Evolutionary conservation across 2,888 invertebrate genomes (phyloP), one percentile per base, ranked within the genome.

Genomic region (Physocephala rufipes): DNA sequence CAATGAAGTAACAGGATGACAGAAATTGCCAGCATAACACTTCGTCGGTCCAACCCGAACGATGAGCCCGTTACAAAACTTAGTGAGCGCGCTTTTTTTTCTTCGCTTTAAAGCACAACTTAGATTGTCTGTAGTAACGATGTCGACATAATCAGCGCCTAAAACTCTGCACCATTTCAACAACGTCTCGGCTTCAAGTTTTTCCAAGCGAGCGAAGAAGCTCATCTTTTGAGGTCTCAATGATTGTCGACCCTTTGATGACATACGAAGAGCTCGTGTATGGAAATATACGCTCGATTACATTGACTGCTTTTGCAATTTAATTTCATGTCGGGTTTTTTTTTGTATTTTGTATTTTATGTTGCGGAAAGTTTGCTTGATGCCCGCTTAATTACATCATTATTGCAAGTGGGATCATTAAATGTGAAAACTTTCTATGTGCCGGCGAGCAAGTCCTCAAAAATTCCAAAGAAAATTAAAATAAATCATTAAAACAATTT

Each of bases 141-240:
- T 68, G 68, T 62, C 68, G 36, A n/a, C 61, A 62, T 68, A 68
- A 68, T 74, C 71, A 75, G 75, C 72, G 75, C 76, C 76, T 69
- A 75, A 75, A 76, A 75, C 75, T 76, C 75, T 75, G 75, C 76
- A 76, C 74, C 75, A 74, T 49, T 74, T 74, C 72, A 24, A 28
- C 36, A 28, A 21, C 71, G 59, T 58, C 71, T 66, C 59, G 47
- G 28, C 61, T 49, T 36, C 68, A 43, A 55, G 43, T 58, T 62
- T 62, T 51, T 61, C n/a, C 30, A 21, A 26, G 61, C 21, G 63
- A 36, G 58, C 55, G 36, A 43, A 51, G 36, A 36, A 36, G 61
- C 36, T 68, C 62, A 62, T 16, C 49, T 67, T 67, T 61, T 21
- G 59, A 21, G 59, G 67, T 67, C 59, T 67, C 67, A 67, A 59